These are phyloP conservation scores for Latrodectus geometricus DNA, from an alignment of 1,140 invertebrate species.

Conservation along the genomic window DNA sequence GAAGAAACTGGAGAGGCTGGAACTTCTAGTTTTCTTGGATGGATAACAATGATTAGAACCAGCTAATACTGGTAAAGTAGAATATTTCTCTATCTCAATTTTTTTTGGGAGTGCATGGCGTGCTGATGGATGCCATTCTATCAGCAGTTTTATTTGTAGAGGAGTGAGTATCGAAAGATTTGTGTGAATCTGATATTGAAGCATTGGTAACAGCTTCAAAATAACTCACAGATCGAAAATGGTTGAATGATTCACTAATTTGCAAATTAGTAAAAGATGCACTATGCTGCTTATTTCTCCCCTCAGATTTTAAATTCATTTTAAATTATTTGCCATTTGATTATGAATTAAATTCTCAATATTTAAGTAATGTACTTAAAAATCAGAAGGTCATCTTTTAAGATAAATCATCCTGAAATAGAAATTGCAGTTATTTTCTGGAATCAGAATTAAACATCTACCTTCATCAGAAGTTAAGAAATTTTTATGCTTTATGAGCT, in stretches of 20 bases:
- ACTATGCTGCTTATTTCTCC: conserved; percentile 42
- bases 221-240: conserved; percentile 53
- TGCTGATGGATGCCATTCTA: conserved; percentile 31
- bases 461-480: too few species aligned
- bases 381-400: too few species aligned
- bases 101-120: conserved; percentile 53
- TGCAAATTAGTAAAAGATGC: conserved; percentile 43
- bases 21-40: conserved; percentile 30
- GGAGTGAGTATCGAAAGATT: conserved; percentile 18
- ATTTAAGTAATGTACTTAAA: too few species aligned
- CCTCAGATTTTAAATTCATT: neutral
- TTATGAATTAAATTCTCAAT: too few species aligned
- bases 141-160: neutral
- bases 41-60: neutral
- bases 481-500: too few species aligned
- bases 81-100: conserved; percentile 55
- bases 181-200: conserved; percentile 26
- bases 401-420: too few species aligned
- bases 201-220: conserved; percentile 50
- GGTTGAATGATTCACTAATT: conserved; percentile 44
- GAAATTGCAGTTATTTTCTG: too few species aligned
- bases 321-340: neutral
- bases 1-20: conserved; percentile 50
- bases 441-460: too few species aligned
- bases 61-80: conserved; percentile 30